Evolutionary conservation across 2,113 vertebrate species (phyloP).

Genomic region (Pyrgilauda ruficollis): DNA sequence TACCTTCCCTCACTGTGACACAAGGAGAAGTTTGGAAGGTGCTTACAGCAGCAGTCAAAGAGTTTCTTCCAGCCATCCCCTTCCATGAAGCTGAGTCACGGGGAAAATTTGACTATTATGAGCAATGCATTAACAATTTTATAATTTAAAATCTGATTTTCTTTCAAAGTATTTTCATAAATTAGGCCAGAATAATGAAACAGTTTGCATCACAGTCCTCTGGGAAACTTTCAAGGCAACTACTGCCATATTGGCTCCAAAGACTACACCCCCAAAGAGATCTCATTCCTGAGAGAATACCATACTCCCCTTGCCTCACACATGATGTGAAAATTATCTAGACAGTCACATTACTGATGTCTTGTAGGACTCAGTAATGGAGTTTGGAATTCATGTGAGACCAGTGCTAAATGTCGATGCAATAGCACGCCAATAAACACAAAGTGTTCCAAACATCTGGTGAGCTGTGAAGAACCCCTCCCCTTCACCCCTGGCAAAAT

Average conservation of each 20-base stretch:
- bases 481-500: background rate
- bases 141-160: background rate
- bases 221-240: background rate
- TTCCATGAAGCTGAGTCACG: background rate
- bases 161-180: background rate
- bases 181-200: slow-evolving; percentile 14
- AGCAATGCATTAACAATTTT: background rate
- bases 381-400: background rate
- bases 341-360: background rate
- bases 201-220: background rate
- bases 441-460: background rate
- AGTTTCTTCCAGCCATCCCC: background rate
- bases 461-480: background rate
- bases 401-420: background rate
- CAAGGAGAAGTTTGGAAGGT: background rate
- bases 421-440: background rate
- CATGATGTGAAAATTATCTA: background rate
- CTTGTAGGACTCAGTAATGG: background rate
- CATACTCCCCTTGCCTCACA: background rate
- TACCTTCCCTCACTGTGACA: background rate
- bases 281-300: background rate
- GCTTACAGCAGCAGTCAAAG: background rate
- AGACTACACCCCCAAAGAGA: background rate
- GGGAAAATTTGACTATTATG: background rate
- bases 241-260: background rate